Percentiles rank a stretch among this genome's conserved stretches.
Conservation (phyloP, 1,140 invertebrate genomes). For the Panagrolaimus sp. region DNA sequence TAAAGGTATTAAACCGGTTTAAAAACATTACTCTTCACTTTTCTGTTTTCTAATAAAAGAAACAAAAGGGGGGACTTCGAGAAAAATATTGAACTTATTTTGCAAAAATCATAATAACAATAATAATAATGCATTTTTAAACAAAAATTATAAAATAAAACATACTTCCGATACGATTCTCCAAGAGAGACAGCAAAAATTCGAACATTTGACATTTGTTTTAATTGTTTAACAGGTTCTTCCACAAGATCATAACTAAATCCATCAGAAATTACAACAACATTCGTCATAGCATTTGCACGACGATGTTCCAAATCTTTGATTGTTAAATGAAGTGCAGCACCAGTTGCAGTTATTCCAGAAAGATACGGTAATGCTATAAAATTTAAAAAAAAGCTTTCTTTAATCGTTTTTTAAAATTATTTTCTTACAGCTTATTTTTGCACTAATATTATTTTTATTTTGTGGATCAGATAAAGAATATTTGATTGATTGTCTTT, state of each 20-base stretch:
- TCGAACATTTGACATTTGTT: not conserved
- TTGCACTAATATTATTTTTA: not conserved
- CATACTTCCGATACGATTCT: not conserved
- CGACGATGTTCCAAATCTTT: not conserved
- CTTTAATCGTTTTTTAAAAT: not conserved
- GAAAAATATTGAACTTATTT: not conserved
- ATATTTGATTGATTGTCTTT: not conserved
- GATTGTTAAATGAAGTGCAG: not conserved
- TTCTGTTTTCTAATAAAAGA: no score
- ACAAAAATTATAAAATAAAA: not conserved
- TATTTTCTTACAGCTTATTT: not conserved
- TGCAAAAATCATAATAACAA: conserved; percentile 1
- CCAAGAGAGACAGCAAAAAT: conserved; percentile 10
- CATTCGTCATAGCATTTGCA: not conserved
- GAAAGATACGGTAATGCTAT: not conserved
- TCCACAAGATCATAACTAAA: conserved; percentile 10
- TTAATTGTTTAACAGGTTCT: not conserved
- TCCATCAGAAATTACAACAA: conserved; percentile 3
- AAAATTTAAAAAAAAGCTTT: not conserved
- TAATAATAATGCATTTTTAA: conserved; percentile 8
- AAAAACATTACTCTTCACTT: no score
- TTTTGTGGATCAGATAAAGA: conserved; percentile 1
- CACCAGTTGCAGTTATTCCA: conserved; percentile 8
- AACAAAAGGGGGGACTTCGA: not conserved
- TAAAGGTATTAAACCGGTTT: no score